Evolutionary conservation across 2,888 invertebrate species (phyloP).

Genomic region (Lacanobia wlatinum): DNA sequence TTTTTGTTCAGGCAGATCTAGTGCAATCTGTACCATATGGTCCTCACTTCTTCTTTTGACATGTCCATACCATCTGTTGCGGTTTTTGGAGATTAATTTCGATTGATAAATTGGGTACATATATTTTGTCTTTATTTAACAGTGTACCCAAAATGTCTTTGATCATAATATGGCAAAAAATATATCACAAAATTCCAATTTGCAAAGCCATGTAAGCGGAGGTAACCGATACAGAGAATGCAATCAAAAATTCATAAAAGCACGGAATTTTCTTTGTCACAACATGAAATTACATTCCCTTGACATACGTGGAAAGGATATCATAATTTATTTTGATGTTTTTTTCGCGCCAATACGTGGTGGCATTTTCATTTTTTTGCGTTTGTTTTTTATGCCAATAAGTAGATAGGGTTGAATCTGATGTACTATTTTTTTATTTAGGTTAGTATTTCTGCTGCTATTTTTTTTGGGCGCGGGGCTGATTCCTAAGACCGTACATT

Average conservation of each 20-base stretch:
- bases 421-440: neutral
- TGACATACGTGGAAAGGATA: constrained; percentile 20
- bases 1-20: too few species aligned
- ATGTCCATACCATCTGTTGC: too few species aligned
- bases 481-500: too few species aligned
- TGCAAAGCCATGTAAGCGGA: constrained; percentile 1
- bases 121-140: neutral
- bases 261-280: constrained; percentile 36
- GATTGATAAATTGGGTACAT: neutral
- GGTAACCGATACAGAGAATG: constrained; percentile 29
- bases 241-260: constrained; percentile 48
- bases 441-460: neutral
- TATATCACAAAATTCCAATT: constrained; percentile 15
- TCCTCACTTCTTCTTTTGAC: too few species aligned
- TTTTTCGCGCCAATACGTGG: constrained; percentile 4
- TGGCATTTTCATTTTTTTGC: neutral
- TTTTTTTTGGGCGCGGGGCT: neutral
- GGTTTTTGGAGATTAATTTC: neutral
- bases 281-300: constrained; percentile 39
- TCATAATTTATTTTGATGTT: constrained; percentile 26
- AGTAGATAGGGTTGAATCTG: neutral
- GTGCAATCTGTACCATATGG: too few species aligned
- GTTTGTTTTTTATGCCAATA: neutral
- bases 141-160: neutral
- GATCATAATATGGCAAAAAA: neutral